Percentiles rank a stretch among this genome's conserved stretches.
These are phyloP conservation scores for Aviceda subcristata DNA, from an alignment of 2,113 vertebrate species.

Conservation along the genomic window DNA sequence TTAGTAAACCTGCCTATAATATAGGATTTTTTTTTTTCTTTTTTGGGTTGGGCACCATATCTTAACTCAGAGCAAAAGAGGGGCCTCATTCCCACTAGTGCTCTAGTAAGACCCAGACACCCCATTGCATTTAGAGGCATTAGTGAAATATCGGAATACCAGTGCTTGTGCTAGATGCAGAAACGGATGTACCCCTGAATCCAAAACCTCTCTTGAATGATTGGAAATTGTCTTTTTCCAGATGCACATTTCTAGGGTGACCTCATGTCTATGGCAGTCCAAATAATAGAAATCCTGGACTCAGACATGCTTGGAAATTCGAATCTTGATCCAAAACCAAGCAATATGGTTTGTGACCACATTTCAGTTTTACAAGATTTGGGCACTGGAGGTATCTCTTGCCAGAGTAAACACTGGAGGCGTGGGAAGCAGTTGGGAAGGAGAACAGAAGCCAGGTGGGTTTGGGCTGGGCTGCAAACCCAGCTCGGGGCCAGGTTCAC, in stretches of 20 bases:
- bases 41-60: not conserved
- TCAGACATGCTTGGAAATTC: not conserved
- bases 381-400: not conserved
- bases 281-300: not conserved
- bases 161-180: not conserved
- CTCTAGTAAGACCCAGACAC: not conserved
- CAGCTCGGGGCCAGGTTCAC: not conserved
- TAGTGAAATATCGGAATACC: not conserved
- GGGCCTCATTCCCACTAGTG: not conserved
- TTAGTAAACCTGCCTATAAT: not conserved
- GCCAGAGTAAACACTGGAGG: not conserved
- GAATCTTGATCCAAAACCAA: not conserved
- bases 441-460: not conserved
- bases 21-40: fast-evolving
- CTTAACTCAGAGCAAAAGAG: not conserved
- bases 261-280: not conserved
- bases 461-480: not conserved
- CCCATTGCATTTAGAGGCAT: not conserved
- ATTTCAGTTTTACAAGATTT: not conserved
- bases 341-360: not conserved
- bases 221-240: not conserved
- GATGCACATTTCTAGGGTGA: not conserved
- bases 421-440: not conserved
- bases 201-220: not conserved
- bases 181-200: not conserved